A percentile compares a stretch with the other conserved stretches of the same genome.
Conservation (phyloP, 2,888 invertebrate genomes). For the Maniola hyperantus region DNA sequence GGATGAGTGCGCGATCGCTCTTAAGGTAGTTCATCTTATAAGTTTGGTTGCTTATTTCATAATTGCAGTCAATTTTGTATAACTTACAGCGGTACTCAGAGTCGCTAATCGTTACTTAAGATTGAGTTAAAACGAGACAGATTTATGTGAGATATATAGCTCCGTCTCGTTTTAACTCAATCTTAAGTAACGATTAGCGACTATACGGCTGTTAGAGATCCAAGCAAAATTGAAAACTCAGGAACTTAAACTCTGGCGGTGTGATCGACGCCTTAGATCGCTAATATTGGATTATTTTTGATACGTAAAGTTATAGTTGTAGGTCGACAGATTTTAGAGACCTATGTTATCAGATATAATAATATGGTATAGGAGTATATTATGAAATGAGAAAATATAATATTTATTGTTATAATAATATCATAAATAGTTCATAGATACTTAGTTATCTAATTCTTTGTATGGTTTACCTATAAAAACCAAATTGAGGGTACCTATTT, state of each 20-base stretch:
- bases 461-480: not conserved
- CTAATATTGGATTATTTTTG: slow-evolving; percentile 39
- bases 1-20: no score
- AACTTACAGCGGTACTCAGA: no score
- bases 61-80: no score
- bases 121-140: no score
- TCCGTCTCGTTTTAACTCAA: no score
- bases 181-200: no score
- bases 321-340: slow-evolving; percentile 26
- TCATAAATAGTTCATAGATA: not conserved
- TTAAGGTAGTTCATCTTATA: no score
- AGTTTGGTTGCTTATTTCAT: no score
- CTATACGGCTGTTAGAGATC: no score
- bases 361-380: not conserved
- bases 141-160: no score
- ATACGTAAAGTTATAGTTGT: slow-evolving; percentile 39
- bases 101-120: no score
- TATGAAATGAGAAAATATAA: slow-evolving; percentile 4
- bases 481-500: not conserved
- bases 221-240: no score
- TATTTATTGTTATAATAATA: slow-evolving; percentile 3
- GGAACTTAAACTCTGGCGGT: not conserved
- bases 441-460: not conserved
- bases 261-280: slow-evolving; percentile 16
- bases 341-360: slow-evolving; percentile 22